Evolutionary conservation across 2,113 vertebrate genomes (phyloP).

Genomic region (Paedocypris sp.): DNA sequence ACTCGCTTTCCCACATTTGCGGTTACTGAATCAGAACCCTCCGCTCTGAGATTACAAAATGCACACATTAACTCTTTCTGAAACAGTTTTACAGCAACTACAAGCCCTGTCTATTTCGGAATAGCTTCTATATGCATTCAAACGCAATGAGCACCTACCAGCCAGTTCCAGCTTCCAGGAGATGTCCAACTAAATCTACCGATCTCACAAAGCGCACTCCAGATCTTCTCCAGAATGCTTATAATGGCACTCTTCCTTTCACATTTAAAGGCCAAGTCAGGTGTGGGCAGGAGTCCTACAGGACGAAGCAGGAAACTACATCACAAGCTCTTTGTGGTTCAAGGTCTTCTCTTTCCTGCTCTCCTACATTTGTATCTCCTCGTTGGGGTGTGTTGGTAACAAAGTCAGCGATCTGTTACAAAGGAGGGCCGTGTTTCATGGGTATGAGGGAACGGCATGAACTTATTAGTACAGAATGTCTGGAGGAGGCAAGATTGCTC

Average conservation of each 20-base stretch:
- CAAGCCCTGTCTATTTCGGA: too few relatives aligned
- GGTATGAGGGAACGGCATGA: not conserved
- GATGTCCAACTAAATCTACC: too few relatives aligned
- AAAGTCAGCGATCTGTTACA: not conserved
- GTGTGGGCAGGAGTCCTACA: not conserved
- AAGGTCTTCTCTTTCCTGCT: not conserved
- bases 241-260: not conserved
- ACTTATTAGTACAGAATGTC: conserved; percentile 7
- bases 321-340: not conserved
- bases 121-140: too few relatives aligned
- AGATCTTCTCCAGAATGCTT: too few relatives aligned
- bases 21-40: too few relatives aligned
- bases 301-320: not conserved
- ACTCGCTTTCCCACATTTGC: too few relatives aligned
- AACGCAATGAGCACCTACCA: too few relatives aligned
- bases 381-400: not conserved
- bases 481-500: not conserved
- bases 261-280: not conserved
- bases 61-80: too few relatives aligned
- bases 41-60: too few relatives aligned
- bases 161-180: too few relatives aligned
- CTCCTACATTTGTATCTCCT: not conserved
- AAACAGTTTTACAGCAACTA: too few relatives aligned
- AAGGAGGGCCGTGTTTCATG: not conserved
- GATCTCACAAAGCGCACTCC: too few relatives aligned